Evolutionary conservation across 1,140 invertebrate species (phyloP).

Genomic region (Homalodisca vitripennis): DNA sequence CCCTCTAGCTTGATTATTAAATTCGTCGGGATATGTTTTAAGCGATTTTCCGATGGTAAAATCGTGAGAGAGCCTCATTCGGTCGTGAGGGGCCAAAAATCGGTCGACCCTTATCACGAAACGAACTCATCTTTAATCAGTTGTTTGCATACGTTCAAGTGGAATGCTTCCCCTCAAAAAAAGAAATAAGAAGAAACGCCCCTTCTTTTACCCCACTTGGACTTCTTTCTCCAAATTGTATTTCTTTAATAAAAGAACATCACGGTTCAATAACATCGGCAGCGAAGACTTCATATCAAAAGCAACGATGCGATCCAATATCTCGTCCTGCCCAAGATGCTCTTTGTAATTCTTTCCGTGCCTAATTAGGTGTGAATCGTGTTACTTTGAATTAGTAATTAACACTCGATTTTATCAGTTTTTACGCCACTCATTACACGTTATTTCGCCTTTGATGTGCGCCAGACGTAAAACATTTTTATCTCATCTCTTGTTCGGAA

Average conservation of each 20-base stretch:
- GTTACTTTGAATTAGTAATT: slow-evolving; percentile 16
- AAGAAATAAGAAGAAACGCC: background rate
- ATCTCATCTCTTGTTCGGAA: no score
- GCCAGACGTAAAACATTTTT: no score
- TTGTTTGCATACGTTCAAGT: slow-evolving; percentile 11
- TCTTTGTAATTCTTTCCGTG: background rate
- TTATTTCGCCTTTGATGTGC: no score
- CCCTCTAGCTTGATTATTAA: no score
- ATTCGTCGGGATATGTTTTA: no score
- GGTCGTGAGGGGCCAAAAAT: slow-evolving; percentile 4
- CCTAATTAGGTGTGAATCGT: slow-evolving; percentile 7
- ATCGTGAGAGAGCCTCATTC: background rate
- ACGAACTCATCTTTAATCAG: background rate
- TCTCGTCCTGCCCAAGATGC: background rate
- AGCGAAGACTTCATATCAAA: slow-evolving; percentile 1
- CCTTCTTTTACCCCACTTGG: background rate
- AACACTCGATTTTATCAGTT: background rate
- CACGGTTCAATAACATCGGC: background rate
- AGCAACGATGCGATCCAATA: background rate
- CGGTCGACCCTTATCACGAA: slow-evolving; percentile 10
- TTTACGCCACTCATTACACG: no score
- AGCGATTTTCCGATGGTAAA: no score
- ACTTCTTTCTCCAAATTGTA: background rate
- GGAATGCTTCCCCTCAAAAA: background rate
- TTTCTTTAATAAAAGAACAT: slow-evolving; percentile 18